A percentile compares a stretch with the other conserved stretches of the same genome.
These are phyloP conservation scores for Bombus breviceps DNA, from an alignment of 1,140 invertebrate genomes.

Conservation along the genomic window DNA sequence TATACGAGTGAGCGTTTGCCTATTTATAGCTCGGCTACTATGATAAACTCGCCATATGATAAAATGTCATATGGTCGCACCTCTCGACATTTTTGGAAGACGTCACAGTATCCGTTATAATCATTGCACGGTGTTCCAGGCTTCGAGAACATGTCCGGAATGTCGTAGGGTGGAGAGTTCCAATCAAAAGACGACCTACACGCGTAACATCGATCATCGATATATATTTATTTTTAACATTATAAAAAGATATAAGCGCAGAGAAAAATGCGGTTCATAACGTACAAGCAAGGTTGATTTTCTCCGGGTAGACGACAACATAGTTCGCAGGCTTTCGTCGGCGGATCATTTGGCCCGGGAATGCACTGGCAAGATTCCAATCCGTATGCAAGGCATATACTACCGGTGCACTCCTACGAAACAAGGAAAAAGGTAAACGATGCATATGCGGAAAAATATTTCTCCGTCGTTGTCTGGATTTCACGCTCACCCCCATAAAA, in stretches of 20 bases:
- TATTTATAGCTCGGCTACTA: too few species aligned
- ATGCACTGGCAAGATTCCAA: constrained; percentile 98
- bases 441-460: neutral
- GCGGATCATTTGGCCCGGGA: constrained; percentile 88
- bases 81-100: constrained; percentile 96
- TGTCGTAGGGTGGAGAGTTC: constrained; percentile 94
- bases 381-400: constrained; percentile 95
- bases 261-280: constrained; percentile 41
- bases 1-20: too few species aligned
- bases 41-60: neutral
- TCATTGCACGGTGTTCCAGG: constrained; percentile 98
- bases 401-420: constrained; percentile 93
- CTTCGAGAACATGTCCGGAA: constrained; percentile 96
- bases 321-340: constrained; percentile 93
- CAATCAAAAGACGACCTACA: constrained; percentile 95
- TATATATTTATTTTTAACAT: neutral
- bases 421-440: constrained; percentile 27
- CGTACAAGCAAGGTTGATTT: constrained; percentile 87
- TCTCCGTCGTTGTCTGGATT: too few species aligned
- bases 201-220: constrained; percentile 30
- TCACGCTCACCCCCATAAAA: constrained; percentile 93
- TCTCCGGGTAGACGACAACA: constrained; percentile 95
- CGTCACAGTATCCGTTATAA: constrained; percentile 99
- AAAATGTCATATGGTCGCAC: constrained; percentile 13
- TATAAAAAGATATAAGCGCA: neutral